A percentile compares a stretch with the other conserved stretches of the same genome.
These are phyloP conservation scores for Cydia fagiglandana DNA, from an alignment of 1,140 invertebrate species.

Conservation along the genomic window DNA sequence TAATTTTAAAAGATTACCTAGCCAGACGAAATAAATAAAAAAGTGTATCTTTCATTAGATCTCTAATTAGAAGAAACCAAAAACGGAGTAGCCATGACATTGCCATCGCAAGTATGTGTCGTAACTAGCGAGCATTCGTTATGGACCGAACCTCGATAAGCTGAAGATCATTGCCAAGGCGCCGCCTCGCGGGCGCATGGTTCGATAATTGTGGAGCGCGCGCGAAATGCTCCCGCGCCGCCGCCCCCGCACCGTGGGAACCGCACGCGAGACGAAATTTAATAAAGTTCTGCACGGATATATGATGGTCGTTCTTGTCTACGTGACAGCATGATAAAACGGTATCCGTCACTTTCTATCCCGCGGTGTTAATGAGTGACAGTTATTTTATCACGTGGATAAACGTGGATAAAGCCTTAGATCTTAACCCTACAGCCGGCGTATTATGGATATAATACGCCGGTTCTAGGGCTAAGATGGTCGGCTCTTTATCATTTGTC, in stretches of 20 bases:
- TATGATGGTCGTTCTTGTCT: no score
- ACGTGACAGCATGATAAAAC: no score
- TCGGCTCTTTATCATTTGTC: no score
- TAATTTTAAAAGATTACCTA: not conserved
- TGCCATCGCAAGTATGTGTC: not conserved
- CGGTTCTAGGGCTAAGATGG: no score
- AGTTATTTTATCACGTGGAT: no score
- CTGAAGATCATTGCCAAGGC: conserved; percentile 61
- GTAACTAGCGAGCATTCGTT: not conserved
- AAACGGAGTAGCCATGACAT: not conserved
- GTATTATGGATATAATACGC: no score
- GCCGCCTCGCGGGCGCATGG: conserved; percentile 37
- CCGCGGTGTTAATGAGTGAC: no score
- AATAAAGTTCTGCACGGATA: conserved; percentile 29
- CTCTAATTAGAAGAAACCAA: not conserved
- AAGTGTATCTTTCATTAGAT: not conserved
- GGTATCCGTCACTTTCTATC: no score
- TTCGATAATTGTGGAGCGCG: conserved; percentile 40
- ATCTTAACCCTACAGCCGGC: no score
- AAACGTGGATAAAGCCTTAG: no score
- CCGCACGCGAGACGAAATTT: conserved; percentile 28
- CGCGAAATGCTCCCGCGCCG: conserved; percentile 38
- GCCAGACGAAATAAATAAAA: conserved; percentile 29
- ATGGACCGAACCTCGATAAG: conserved; percentile 33
- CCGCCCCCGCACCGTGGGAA: conserved; percentile 40